A percentile compares a stretch with the other conserved stretches of the same genome.
These are phyloP conservation scores for Meiosimyza decipiens DNA, from an alignment of 2,888 invertebrate species.

Conservation along the genomic window DNA sequence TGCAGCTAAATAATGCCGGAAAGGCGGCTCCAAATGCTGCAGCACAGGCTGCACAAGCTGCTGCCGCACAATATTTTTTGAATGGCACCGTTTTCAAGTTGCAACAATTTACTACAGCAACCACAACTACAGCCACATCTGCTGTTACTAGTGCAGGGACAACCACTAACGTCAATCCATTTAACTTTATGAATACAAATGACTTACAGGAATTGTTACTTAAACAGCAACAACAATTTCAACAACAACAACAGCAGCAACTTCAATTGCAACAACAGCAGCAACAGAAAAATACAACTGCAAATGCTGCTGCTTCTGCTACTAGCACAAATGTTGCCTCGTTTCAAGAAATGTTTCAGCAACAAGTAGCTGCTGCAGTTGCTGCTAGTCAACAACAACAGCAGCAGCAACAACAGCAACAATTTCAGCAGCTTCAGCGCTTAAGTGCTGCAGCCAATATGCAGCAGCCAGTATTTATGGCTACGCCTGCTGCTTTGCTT, in stretches of 20 bases:
- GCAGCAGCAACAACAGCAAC: slow-evolving; percentile 55
- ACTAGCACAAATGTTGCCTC: slow-evolving; percentile 43
- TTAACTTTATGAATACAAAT: slow-evolving; percentile 55
- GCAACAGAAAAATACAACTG: slow-evolving; percentile 53
- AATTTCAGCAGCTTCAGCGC: slow-evolving; percentile 49
- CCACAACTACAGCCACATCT: slow-evolving; percentile 61
- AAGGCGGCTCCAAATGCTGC: slow-evolving; percentile 47
- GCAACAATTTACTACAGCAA: slow-evolving; percentile 62
- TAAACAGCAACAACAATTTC: slow-evolving; percentile 54
- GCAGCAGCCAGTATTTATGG: slow-evolving; percentile 65
- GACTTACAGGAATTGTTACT: slow-evolving; percentile 58
- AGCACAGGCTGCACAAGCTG: slow-evolving; percentile 55
- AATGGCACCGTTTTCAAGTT: slow-evolving; percentile 67
- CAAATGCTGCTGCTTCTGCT: slow-evolving; percentile 48
- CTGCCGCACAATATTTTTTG: slow-evolving; percentile 64
- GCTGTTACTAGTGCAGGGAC: slow-evolving; percentile 55
- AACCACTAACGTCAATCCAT: slow-evolving; percentile 51
- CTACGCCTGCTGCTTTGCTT: slow-evolving; percentile 63
- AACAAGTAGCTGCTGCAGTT: slow-evolving; percentile 51
- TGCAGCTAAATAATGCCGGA: slow-evolving; percentile 55
- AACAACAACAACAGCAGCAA: slow-evolving; percentile 46
- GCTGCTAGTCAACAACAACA: slow-evolving; percentile 54
- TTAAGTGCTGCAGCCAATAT: slow-evolving; percentile 53
- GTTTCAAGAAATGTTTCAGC: slow-evolving; percentile 59
- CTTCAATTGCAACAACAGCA: slow-evolving; percentile 44